These are phyloP conservation scores for Cenopis cana DNA, from an alignment of 2,888 invertebrate species.

Conservation along the genomic window DNA sequence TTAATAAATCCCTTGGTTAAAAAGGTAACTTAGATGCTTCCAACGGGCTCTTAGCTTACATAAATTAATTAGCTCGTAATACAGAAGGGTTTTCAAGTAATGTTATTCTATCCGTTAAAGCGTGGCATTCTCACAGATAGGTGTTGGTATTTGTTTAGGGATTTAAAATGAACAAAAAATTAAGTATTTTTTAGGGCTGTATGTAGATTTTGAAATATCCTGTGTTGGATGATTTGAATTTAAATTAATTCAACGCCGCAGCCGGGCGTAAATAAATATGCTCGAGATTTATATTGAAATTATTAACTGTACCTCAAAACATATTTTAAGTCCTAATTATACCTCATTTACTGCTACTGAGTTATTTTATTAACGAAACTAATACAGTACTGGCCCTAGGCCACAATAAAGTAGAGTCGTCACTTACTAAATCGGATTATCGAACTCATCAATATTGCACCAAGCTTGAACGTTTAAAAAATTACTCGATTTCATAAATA, in stretches of 20 bases:
- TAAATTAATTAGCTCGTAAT: conserved; percentile 50
- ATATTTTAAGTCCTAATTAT: background rate
- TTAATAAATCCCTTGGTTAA: conserved; percentile 36
- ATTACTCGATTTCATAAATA: background rate
- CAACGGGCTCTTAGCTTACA: conserved; percentile 46
- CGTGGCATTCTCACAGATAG: conserved; percentile 36
- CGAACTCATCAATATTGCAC: background rate
- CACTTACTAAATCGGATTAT: background rate
- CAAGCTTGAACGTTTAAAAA: background rate
- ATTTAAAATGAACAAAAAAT: conserved; percentile 31
- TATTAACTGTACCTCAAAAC: background rate
- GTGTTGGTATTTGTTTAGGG: conserved; percentile 49
- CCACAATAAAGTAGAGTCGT: no score
- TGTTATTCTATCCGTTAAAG: conserved; percentile 46
- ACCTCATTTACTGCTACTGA: background rate
- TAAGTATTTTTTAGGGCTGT: conserved; percentile 41
- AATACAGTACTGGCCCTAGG: no score
- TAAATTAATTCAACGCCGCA: conserved; percentile 17
- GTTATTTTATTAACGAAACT: no score
- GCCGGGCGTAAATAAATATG: background rate
- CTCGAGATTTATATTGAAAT: background rate
- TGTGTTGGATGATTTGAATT: conserved; percentile 25
- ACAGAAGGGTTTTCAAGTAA: conserved; percentile 44
- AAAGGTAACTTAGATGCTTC: conserved; percentile 40
- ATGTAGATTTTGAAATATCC: conserved; percentile 36